These are phyloP conservation scores for Hassar affinis DNA, from an alignment of 2,113 vertebrate species.

Conservation along the genomic window DNA sequence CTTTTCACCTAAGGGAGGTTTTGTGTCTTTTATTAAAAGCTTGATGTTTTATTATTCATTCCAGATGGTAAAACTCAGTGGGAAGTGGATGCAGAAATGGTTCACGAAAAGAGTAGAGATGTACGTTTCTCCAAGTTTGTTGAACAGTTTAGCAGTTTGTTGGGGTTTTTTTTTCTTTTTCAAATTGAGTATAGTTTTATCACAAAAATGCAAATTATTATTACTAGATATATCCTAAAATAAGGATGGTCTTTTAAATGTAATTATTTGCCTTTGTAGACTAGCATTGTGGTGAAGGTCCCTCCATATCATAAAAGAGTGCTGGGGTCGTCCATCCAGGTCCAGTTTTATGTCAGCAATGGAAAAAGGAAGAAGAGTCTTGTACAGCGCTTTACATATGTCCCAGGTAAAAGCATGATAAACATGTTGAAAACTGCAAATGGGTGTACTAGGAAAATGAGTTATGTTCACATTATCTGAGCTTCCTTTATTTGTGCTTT, in stretches of 20 bases:
- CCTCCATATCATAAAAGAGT: conserved; percentile 86
- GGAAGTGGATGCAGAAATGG: conserved; percentile 87
- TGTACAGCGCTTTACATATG: conserved; percentile 85
- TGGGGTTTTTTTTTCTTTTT: background rate
- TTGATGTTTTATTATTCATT: conserved; percentile 39
- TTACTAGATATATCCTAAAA: background rate
- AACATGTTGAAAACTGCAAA: background rate
- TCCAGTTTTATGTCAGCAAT: conserved; percentile 93
- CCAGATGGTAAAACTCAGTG: conserved; percentile 90
- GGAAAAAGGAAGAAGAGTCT: conserved; percentile 91
- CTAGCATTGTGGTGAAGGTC: conserved; percentile 84
- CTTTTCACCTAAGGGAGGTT: background rate
- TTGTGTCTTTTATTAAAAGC: background rate
- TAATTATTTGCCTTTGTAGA: conserved; percentile 65
- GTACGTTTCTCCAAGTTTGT: conserved; percentile 69
- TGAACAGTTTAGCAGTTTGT: background rate
- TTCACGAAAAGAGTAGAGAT: conserved; percentile 83
- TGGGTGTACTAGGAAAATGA: background rate
- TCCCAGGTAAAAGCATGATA: conserved; percentile 70
- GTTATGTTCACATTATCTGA: background rate
- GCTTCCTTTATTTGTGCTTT: conserved; percentile 19
- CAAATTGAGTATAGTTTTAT: background rate
- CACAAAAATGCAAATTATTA: background rate
- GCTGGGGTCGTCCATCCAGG: conserved; percentile 77
- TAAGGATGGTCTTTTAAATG: background rate